phyloP scores from a whole-genome alignment of 2,113 vertebrate species.

The Clarias magur region DNA sequence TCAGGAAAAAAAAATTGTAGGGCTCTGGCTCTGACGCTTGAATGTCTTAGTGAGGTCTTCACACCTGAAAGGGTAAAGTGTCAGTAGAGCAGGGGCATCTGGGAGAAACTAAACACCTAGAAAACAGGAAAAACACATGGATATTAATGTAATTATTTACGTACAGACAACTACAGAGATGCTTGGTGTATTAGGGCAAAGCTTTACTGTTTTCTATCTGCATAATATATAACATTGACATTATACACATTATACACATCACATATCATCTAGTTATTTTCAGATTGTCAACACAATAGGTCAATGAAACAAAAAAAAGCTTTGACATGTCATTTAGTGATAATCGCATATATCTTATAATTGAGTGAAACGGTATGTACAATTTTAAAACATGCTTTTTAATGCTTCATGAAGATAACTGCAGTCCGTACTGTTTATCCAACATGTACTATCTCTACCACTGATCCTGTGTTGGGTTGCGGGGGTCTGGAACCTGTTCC shows the following conservation, averaged over 20 bases:
- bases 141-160: not conserved
- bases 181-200: not conserved
- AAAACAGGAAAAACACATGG: not conserved
- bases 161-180: not conserved
- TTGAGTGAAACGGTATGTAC: not conserved
- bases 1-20: not conserved
- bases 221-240: not conserved
- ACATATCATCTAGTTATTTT: not conserved
- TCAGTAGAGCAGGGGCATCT: not conserved
- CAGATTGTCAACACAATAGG: not conserved
- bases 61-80: conserved; percentile 34
- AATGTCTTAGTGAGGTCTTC: conserved; percentile 12
- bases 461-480: too few species aligned
- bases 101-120: conserved; percentile 43
- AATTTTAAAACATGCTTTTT: not conserved
- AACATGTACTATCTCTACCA: too few species aligned
- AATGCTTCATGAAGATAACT: not conserved
- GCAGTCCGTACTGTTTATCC: not conserved
- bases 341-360: not conserved
- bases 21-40: not conserved
- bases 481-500: too few species aligned
- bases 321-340: not conserved
- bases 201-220: not conserved
- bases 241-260: not conserved
- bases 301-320: not conserved